A percentile compares a stretch with the other conserved stretches of the same genome.
Evolutionary conservation across 2,113 vertebrate genomes (phyloP).

Genomic region (Phyllostomus hastatus): DNA sequence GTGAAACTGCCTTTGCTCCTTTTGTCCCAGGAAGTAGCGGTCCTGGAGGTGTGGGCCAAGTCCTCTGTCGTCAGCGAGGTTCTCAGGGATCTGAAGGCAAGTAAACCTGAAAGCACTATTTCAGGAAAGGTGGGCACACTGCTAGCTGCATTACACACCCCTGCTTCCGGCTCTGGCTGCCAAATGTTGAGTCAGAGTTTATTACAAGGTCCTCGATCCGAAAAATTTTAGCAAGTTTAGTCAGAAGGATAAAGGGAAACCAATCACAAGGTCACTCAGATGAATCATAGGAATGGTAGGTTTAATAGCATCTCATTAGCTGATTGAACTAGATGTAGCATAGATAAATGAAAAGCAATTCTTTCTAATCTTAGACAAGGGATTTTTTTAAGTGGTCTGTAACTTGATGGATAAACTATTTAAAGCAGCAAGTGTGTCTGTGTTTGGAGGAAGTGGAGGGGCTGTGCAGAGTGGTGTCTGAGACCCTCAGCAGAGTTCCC

Average conservation of each 20-base stretch:
- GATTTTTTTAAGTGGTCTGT: neutral
- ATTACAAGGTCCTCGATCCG: neutral
- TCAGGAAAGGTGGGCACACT: neutral
- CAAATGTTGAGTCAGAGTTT: neutral
- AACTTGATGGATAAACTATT: neutral
- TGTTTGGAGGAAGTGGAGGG: too few relatives aligned
- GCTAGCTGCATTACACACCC: neutral
- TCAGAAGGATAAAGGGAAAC: slow-evolving; percentile 33
- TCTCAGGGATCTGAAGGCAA: neutral
- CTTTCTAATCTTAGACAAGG: slow-evolving; percentile 17
- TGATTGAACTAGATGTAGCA: neutral
- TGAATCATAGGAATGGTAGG: neutral
- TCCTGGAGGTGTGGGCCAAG: neutral
- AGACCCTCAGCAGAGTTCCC: neutral
- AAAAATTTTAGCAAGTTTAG: neutral
- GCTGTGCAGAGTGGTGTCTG: neutral
- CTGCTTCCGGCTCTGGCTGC: neutral
- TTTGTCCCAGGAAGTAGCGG: neutral
- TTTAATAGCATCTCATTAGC: slow-evolving; percentile 54
- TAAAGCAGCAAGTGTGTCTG: neutral
- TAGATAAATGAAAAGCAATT: slow-evolving; percentile 48
- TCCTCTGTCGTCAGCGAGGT: neutral
- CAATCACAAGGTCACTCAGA: slow-evolving; percentile 42
- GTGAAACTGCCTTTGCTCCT: neutral
- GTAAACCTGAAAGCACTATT: neutral